phyloP scores from a whole-genome alignment of 2,888 invertebrate genomes.

The Tenthredo livida region DNA sequence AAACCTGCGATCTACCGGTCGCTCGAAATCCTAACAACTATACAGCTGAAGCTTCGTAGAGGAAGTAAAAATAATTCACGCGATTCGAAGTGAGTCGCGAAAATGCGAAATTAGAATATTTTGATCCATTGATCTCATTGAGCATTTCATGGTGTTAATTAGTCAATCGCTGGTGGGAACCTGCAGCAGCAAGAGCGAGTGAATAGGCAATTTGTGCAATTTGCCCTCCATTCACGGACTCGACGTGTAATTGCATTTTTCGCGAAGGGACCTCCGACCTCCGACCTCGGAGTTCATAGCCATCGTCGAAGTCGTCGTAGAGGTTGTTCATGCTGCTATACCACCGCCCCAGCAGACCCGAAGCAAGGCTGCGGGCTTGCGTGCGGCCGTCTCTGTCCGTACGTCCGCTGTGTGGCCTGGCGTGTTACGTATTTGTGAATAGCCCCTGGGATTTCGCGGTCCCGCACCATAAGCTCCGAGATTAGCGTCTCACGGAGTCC shows the following conservation, averaged over 20 bases:
- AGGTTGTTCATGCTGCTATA: slow-evolving; percentile 26
- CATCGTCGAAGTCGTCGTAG: slow-evolving; percentile 42
- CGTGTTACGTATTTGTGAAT: slow-evolving; percentile 67
- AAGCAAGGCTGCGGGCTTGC: slow-evolving; percentile 58
- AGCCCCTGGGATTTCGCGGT: slow-evolving; percentile 69
- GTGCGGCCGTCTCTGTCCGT: slow-evolving; percentile 57
- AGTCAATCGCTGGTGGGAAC: slow-evolving; percentile 37
- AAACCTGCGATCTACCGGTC: not conserved
- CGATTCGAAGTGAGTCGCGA: not conserved
- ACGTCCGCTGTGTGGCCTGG: slow-evolving; percentile 58
- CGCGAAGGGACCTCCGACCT: slow-evolving; percentile 35
- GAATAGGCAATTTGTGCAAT: slow-evolving; percentile 53
- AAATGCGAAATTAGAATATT: not conserved
- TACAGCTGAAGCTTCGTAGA: not conserved
- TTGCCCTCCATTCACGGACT: slow-evolving; percentile 49
- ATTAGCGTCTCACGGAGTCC: slow-evolving; percentile 63
- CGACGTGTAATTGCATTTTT: slow-evolving; percentile 51
- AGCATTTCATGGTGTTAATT: slow-evolving; percentile 38
- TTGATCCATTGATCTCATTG: slow-evolving; percentile 43
- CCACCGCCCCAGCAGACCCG: not conserved
- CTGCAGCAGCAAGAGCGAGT: slow-evolving; percentile 12
- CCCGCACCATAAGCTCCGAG: slow-evolving; percentile 65
- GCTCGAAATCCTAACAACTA: not conserved
- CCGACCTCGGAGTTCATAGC: not conserved
- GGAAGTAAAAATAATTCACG: not conserved